Conservation (phyloP, 2,113 vertebrate species). For the Indicator maculatus region DNA sequence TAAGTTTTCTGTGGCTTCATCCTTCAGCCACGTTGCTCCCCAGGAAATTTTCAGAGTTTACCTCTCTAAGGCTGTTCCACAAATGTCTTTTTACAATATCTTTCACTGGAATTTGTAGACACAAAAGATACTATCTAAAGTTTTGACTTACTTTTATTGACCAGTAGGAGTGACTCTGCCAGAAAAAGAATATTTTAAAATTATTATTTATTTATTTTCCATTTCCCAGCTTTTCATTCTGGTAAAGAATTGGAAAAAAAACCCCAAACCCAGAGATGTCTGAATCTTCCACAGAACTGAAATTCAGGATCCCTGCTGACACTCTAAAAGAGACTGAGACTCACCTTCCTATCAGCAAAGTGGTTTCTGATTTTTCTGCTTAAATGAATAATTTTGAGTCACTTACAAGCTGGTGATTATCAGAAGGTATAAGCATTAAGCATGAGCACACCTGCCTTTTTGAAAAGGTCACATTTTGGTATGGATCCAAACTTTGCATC, state of each 20-base stretch:
- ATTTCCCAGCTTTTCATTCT: not conserved
- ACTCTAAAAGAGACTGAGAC: not conserved
- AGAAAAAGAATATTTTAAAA: not conserved
- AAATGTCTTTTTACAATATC: not conserved
- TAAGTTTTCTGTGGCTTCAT: not conserved
- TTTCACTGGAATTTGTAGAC: not conserved
- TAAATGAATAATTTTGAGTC: not conserved
- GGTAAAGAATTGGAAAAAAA: not conserved
- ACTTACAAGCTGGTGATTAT: not conserved
- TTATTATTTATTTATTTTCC: not conserved
- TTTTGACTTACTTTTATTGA: not conserved
- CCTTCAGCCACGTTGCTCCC: fast-evolving
- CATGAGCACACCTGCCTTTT: not conserved
- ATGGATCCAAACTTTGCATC: not conserved
- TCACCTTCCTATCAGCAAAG: not conserved
- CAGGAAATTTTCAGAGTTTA: not conserved
- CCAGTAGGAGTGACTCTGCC: not conserved
- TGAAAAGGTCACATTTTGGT: not conserved
- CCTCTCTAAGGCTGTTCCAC: not conserved
- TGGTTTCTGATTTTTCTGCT: not conserved
- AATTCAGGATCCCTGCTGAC: not conserved
- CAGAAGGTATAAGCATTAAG: not conserved
- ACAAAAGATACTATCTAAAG: not conserved
- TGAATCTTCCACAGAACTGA: not conserved
- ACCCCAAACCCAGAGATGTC: not conserved